Evolutionary conservation across 1,140 invertebrate genomes (phyloP).

Genomic region (Frieseomelitta varia): DNA sequence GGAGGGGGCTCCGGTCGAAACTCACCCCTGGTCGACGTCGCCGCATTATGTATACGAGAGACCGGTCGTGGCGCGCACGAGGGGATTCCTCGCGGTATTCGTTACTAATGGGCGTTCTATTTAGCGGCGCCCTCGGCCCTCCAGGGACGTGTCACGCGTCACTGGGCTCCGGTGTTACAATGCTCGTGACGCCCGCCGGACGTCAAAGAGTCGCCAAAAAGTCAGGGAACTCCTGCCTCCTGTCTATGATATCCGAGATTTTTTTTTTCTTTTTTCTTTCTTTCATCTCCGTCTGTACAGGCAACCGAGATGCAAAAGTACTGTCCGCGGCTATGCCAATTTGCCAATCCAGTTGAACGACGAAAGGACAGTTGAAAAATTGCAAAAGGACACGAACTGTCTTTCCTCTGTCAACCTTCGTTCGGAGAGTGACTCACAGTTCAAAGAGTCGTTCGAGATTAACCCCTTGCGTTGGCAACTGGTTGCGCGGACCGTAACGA

Average conservation of each 20-base stretch:
- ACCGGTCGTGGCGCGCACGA: conserved; percentile 46
- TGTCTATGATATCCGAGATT: neutral
- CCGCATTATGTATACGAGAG: conserved; percentile 61
- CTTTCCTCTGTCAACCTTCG: too few relatives aligned
- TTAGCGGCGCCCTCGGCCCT: conserved; percentile 73
- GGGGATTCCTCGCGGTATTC: conserved; percentile 74
- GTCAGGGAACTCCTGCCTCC: conserved; percentile 43
- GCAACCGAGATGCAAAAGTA: neutral
- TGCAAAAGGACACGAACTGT: neutral
- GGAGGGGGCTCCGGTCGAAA: conserved; percentile 38
- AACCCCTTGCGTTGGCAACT: too few relatives aligned
- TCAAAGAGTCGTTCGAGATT: neutral
- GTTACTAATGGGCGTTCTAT: conserved; percentile 79
- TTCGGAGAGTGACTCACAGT: too few relatives aligned
- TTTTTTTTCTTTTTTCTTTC: neutral
- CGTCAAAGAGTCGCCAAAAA: conserved; percentile 62
- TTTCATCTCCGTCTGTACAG: neutral
- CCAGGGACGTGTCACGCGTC: conserved; percentile 76
- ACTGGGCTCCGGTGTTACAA: conserved; percentile 64
- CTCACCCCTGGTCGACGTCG: conserved; percentile 21
- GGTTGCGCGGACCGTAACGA: too few relatives aligned
- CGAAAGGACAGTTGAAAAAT: neutral
- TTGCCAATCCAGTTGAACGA: neutral
- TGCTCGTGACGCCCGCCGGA: conserved; percentile 56
- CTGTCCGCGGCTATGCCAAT: neutral